Evolutionary conservation across 2,888 invertebrate genomes (phyloP).

Genomic region (Eupithecia subfuscata): DNA sequence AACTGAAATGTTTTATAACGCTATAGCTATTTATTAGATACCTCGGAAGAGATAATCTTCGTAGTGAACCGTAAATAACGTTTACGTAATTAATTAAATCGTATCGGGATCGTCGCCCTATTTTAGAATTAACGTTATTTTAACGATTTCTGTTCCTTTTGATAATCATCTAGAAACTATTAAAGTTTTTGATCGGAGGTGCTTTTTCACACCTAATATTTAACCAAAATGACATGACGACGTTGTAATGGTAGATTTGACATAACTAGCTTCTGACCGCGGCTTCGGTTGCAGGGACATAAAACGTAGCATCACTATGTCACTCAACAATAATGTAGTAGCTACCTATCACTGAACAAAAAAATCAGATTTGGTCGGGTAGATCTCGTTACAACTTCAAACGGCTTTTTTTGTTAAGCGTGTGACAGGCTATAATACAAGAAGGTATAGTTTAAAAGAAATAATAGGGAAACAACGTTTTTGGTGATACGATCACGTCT

Average conservation of each 20-base stretch:
- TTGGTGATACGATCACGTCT: too few species aligned
- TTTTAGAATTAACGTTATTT: not conserved
- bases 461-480: too few species aligned
- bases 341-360: not conserved
- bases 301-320: not conserved
- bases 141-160: slow-evolving; percentile 4
- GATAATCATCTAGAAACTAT: not conserved
- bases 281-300: not conserved
- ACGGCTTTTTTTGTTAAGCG: too few species aligned
- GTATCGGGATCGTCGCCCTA: not conserved
- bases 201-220: not conserved
- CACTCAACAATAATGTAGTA: not conserved
- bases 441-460: too few species aligned
- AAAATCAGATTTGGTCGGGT: not conserved
- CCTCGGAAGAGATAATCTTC: not conserved
- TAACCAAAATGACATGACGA: not conserved
- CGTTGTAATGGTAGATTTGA: not conserved
- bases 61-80: slow-evolving; percentile 1
- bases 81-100: slow-evolving; percentile 6
- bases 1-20: not conserved
- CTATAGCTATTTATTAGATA: not conserved
- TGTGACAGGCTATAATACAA: too few species aligned
- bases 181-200: not conserved
- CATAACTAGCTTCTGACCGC: not conserved
- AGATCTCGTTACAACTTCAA: too few species aligned